phyloP scores from a whole-genome alignment of 2,113 vertebrate genomes.

The Pristiophorus japonicus region DNA sequence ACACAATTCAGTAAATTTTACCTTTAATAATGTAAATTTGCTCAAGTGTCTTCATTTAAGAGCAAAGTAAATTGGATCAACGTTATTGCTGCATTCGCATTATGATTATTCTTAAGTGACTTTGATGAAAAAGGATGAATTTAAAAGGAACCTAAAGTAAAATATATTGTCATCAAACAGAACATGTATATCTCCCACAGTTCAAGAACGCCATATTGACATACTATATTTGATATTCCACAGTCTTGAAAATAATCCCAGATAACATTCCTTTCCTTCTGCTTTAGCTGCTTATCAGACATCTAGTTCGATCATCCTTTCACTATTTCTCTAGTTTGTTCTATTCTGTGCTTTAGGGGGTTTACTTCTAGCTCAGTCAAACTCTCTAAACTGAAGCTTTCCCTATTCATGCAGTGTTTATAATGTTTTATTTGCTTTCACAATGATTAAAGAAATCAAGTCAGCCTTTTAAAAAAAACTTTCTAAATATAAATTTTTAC shows the following conservation, averaged over 20 bases:
- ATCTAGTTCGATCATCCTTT: background rate
- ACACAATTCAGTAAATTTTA: background rate
- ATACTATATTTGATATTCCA: background rate
- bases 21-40: background rate
- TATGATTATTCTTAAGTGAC: background rate
- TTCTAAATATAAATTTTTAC: conserved; percentile 1
- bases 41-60: background rate
- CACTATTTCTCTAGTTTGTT: background rate
- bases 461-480: background rate
- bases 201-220: background rate
- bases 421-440: background rate
- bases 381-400: background rate
- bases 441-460: conserved; percentile 4
- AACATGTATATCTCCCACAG: background rate
- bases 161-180: background rate
- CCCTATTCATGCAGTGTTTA: background rate
- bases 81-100: background rate
- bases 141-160: background rate
- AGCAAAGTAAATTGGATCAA: background rate
- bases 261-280: conserved; percentile 13
- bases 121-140: background rate
- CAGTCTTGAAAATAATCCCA: too few species aligned
- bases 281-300: background rate
- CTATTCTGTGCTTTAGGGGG: too few species aligned
- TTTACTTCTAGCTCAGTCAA: background rate